These are phyloP conservation scores for Phorcus lineatus DNA, from an alignment of 2,888 invertebrate genomes.

Conservation along the genomic window DNA sequence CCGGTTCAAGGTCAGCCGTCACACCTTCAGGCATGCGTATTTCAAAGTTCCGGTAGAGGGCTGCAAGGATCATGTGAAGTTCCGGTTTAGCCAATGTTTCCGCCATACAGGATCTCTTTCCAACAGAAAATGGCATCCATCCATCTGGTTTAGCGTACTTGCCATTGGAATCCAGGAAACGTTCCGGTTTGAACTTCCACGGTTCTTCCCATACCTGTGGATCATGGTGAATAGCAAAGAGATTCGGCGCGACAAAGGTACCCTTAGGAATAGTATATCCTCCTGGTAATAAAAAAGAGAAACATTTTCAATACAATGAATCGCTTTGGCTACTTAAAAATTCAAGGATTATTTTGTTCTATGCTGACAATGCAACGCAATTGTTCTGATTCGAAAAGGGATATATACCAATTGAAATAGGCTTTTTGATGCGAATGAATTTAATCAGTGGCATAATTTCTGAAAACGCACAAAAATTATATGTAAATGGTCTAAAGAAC, in stretches of 20 bases:
- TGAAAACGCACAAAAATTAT: too few species aligned
- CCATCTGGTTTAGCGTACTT: slow-evolving; percentile 52
- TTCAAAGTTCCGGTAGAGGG: slow-evolving; percentile 31
- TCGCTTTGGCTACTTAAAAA: too few species aligned
- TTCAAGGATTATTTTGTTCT: too few species aligned
- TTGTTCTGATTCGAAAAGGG: too few species aligned
- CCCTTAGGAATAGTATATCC: slow-evolving; percentile 57
- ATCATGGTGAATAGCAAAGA: slow-evolving; percentile 57
- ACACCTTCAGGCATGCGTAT: slow-evolving; percentile 36
- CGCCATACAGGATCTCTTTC: slow-evolving; percentile 61
- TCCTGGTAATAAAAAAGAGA: slow-evolving; percentile 30
- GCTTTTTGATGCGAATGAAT: too few species aligned
- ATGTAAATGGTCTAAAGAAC: too few species aligned
- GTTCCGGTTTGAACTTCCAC: slow-evolving; percentile 57
- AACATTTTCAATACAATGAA: background rate
- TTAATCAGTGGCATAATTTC: too few species aligned
- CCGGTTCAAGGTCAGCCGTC: background rate
- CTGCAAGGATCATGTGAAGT: slow-evolving; percentile 53
- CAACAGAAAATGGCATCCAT: slow-evolving; percentile 66
- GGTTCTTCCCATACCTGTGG: slow-evolving; percentile 56
- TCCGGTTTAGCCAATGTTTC: slow-evolving; percentile 61
- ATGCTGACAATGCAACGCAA: too few species aligned
- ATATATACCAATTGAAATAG: too few species aligned
- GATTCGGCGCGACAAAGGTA: slow-evolving; percentile 52
- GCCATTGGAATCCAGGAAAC: slow-evolving; percentile 58